Base-by-base conservation (phyloP, 2,888 invertebrate species). In the Tupiocoris notatus region DNA sequence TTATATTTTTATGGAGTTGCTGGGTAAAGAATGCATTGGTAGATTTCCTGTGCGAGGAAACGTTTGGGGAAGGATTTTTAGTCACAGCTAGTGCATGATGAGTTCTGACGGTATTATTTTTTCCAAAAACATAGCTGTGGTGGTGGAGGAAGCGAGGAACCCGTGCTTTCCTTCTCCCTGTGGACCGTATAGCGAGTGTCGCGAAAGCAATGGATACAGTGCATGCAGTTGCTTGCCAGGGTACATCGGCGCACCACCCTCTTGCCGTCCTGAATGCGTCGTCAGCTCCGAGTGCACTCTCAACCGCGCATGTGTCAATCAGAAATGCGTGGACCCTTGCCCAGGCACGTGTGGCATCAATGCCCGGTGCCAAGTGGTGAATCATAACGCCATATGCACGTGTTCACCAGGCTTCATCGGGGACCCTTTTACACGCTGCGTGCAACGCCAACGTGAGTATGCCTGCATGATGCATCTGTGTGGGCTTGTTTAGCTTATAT, bases 301-400 rank as follows among this genome's bases (percentile, higher is more conserved):
- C 65, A 88, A 90, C 82, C 88, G 86, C 83, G 91, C 92, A 65
- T 93, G 93, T 83, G 87, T 89, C 80, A 91, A 91, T 84, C 90
- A 91, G 83, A 89, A 89, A 83, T 93, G 93, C 84, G 86, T 87
- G 74, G 89, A 93, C 83, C 92, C 92, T 20, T 92, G 92, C 81
- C 86, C 86, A 21, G 91, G 91, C 73, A 88, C 91, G n/a, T 92
- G 92, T 83, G 92, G 92, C 24, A 85, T 88, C 18, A 88, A 89
- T 81, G 91, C 92, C 1, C 86, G 87, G 80, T 93, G 93, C 83
- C 88, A 88, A 81, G 91, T 91, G 57, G 88, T 90, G 54, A 91
- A 92, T 83, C 92, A 93, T 82, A 90, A 90, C 81, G 91, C 92
- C 0, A 90, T 92, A 81, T 93, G 93, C 82, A 88, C 87, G 78